Evolutionary conservation across 2,113 vertebrate species (phyloP).

Genomic region (Apeltes quadracus): DNA sequence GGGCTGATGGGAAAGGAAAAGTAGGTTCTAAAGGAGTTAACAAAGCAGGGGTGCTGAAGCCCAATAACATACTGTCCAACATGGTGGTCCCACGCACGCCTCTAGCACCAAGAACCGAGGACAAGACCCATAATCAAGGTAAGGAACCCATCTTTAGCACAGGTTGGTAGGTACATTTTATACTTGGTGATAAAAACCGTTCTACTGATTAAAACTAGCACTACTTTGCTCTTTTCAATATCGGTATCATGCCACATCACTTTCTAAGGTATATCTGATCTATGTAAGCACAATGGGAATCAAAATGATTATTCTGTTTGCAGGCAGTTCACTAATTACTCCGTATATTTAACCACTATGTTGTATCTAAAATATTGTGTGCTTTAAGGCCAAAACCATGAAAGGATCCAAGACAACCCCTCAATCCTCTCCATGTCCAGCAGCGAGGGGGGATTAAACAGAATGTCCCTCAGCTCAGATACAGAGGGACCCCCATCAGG

Average conservation of each 20-base stretch:
- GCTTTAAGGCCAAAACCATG: conserved; percentile 66
- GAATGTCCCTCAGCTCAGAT: conserved; percentile 96
- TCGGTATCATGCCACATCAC: background rate
- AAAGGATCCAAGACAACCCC: conserved; percentile 84
- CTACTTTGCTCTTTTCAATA: background rate
- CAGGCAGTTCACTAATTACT: background rate
- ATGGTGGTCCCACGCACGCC: conserved; percentile 79
- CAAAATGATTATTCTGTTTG: no score
- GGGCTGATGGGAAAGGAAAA: conserved; percentile 56
- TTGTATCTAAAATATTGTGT: conserved; percentile 11
- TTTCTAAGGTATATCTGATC: background rate
- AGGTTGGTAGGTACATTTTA: background rate
- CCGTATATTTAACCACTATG: background rate
- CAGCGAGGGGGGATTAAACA: conserved; percentile 83
- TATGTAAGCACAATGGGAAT: no score
- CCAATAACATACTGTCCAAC: conserved; percentile 29
- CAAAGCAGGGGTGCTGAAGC: conserved; percentile 33
- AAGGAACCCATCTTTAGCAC: background rate
- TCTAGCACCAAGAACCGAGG: conserved; percentile 60
- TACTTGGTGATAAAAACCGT: background rate
- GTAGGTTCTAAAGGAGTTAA: conserved; percentile 37
- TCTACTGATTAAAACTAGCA: background rate
- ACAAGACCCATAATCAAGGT: conserved; percentile 66
- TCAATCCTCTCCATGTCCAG: conserved; percentile 86
- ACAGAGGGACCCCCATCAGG: conserved; percentile 82